A percentile compares a stretch with the other conserved stretches of the same genome.
Evolutionary conservation across 2,888 invertebrate genomes (phyloP).

Genomic region (Taenaris catops): DNA sequence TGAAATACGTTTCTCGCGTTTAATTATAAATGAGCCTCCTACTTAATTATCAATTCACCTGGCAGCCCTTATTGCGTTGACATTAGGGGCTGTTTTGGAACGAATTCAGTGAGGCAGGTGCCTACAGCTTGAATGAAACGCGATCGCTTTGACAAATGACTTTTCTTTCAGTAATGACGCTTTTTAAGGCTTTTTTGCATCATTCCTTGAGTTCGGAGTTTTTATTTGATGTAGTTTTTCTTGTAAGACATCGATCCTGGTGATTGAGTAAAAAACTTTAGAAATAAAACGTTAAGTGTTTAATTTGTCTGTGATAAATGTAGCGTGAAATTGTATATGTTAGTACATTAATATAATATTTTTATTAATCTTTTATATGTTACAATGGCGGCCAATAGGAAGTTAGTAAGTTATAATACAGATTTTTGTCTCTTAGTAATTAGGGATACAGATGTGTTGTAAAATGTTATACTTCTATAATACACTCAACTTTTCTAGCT

Average conservation of each 20-base stretch:
- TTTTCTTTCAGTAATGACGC: slow-evolving; percentile 46
- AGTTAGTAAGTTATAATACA: too few relatives aligned
- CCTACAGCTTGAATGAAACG: slow-evolving; percentile 35
- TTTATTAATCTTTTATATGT: too few relatives aligned
- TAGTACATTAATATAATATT: too few relatives aligned
- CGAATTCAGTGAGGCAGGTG: slow-evolving; percentile 30
- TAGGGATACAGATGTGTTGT: too few relatives aligned
- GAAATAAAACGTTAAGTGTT: slow-evolving; percentile 1
- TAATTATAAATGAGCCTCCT: slow-evolving; percentile 8
- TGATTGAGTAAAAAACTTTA: slow-evolving; percentile 11
- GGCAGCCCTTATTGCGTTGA: slow-evolving; percentile 14
- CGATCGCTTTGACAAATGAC: slow-evolving; percentile 43
- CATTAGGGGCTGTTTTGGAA: slow-evolving; percentile 26
- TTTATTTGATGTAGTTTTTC: slow-evolving; percentile 21
- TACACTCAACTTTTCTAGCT: too few relatives aligned
- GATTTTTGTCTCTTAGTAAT: too few relatives aligned
- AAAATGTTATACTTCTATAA: too few relatives aligned
- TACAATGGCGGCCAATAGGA: too few relatives aligned
- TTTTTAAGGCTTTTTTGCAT: slow-evolving; percentile 28
- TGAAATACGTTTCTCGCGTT: slow-evolving; percentile 16
- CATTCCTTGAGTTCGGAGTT: slow-evolving; percentile 20
- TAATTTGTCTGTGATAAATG: background rate
- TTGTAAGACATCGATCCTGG: slow-evolving; percentile 13
- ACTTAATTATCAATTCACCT: slow-evolving; percentile 2
- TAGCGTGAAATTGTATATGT: background rate